Evolutionary conservation across 1,140 invertebrate genomes (phyloP).

Genomic region (Megalopta genalis): DNA sequence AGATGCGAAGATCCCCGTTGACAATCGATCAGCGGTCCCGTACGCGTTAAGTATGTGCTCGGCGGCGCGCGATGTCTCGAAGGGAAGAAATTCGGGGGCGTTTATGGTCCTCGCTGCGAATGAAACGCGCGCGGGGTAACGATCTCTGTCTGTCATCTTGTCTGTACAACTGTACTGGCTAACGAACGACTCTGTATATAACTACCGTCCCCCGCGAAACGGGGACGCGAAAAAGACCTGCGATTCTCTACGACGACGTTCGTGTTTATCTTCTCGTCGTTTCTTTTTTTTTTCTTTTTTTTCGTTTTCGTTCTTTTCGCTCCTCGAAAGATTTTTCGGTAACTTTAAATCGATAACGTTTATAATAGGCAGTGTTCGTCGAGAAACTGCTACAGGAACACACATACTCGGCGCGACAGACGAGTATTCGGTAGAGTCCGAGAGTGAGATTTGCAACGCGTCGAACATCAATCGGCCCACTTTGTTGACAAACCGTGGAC

Average conservation of each 20-base stretch:
- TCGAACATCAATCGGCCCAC: too few species aligned
- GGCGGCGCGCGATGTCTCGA: constrained; percentile 2
- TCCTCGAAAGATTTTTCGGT: background rate
- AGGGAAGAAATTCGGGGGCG: constrained; percentile 46
- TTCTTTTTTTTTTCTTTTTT: background rate
- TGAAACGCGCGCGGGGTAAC: constrained; percentile 24
- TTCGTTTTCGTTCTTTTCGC: background rate
- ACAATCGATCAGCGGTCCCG: background rate
- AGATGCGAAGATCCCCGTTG: too few species aligned
- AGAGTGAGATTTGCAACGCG: background rate
- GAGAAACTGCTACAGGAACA: constrained; percentile 64
- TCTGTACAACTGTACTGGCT: background rate
- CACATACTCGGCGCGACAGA: too few species aligned
- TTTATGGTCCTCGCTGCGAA: constrained; percentile 17
- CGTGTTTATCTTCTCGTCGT: background rate
- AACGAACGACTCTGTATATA: constrained; percentile 38
- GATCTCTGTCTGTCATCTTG: background rate
- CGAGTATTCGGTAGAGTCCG: constrained; percentile 16
- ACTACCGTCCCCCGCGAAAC: constrained; percentile 28
- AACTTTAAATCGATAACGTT: constrained; percentile 47
- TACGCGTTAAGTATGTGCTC: constrained; percentile 4
- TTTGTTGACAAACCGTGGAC: too few species aligned
- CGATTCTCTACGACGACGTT: constrained; percentile 24
- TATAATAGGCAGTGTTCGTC: constrained; percentile 65
- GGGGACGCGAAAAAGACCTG: constrained; percentile 44